phyloP scores from a whole-genome alignment of 2,888 invertebrate species.

The Melipona beecheii region DNA sequence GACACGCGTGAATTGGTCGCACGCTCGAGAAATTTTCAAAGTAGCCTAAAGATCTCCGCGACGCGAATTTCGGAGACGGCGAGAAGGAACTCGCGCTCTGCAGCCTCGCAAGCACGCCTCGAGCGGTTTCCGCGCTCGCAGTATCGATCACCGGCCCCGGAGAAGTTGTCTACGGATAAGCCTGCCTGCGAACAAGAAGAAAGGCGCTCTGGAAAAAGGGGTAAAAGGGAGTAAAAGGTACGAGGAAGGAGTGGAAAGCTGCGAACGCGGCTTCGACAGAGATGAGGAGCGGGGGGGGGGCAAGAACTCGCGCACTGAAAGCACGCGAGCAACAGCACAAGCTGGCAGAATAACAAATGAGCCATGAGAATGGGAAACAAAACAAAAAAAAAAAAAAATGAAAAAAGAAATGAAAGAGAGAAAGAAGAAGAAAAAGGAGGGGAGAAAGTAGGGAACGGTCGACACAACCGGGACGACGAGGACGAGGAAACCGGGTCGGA shows the following conservation, averaged over 20 bases:
- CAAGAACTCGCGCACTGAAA: slow-evolving; percentile 43
- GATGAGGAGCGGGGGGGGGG: neutral
- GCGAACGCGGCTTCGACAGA: neutral
- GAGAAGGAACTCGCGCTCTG: slow-evolving; percentile 19
- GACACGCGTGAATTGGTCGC: neutral
- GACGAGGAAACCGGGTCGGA: slow-evolving; percentile 8
- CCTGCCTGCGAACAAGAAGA: slow-evolving; percentile 33
- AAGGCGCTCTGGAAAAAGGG: slow-evolving; percentile 25
- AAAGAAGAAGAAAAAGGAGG: no score
- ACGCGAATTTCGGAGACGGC: neutral
- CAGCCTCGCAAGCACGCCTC: neutral
- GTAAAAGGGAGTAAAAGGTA: neutral
- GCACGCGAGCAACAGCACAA: slow-evolving; percentile 78
- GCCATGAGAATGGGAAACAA: slow-evolving; percentile 54
- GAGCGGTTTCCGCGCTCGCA: slow-evolving; percentile 23
- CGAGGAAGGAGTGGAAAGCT: neutral
- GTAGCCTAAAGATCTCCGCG: neutral
- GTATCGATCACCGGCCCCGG: slow-evolving; percentile 61
- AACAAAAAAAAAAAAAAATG: no score
- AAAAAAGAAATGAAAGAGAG: no score
- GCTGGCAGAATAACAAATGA: slow-evolving; percentile 80
- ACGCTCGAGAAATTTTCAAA: neutral
- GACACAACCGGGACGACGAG: slow-evolving; percentile 21
- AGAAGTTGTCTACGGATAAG: slow-evolving; percentile 57
- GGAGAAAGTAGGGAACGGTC: slow-evolving; percentile 71